Conservation (phyloP, 2,797 vertebrate genomes). For the Phataginus tricuspis region DNA sequence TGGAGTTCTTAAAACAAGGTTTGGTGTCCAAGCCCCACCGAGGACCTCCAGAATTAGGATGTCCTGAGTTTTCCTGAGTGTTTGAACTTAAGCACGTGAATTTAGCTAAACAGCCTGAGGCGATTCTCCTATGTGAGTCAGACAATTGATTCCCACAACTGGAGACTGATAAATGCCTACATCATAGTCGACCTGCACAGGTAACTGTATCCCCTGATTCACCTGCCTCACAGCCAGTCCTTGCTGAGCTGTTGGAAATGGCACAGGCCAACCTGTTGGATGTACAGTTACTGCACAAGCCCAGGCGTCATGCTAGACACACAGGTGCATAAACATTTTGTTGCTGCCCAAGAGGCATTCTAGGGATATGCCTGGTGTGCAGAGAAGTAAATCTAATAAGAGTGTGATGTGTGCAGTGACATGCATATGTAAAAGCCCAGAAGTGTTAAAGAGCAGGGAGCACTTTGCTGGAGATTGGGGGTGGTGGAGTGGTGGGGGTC, state of each 20-base stretch:
- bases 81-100: not conserved
- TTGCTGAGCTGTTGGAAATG: not conserved
- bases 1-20: not conserved
- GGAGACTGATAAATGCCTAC: not conserved
- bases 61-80: not conserved
- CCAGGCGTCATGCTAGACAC: not conserved
- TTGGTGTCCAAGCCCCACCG: not conserved
- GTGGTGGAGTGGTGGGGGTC: too few species aligned
- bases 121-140: not conserved
- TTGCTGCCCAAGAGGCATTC: not conserved
- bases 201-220: not conserved
- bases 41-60: not conserved
- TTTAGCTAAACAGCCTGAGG: not conserved
- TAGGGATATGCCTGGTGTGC: fast-evolving
- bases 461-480: not conserved
- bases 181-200: not conserved
- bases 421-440: not conserved
- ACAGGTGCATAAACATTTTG: not conserved
- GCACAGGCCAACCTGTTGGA: not conserved
- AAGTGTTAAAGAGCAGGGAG: not conserved
- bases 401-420: not conserved
- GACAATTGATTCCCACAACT: not conserved
- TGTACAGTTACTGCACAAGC: not conserved
- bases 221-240: not conserved
- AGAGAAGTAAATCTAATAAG: not conserved